Conservation (phyloP, 2,888 invertebrate species). For the Diaphora mendica region DNA sequence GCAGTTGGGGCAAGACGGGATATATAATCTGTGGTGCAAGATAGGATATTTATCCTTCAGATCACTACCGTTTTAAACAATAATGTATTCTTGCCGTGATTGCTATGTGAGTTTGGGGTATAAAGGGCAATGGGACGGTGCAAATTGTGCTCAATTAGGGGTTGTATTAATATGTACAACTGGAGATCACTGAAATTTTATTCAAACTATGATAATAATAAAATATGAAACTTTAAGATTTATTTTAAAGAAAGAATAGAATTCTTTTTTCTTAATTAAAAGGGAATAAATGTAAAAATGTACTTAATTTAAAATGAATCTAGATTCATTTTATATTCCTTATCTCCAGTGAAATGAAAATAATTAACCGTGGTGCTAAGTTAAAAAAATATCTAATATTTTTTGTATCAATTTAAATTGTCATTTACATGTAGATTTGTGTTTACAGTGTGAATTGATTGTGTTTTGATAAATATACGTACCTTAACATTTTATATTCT, state of each 20-base stretch:
- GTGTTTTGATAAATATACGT: slow-evolving; percentile 76
- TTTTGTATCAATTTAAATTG: slow-evolving; percentile 54
- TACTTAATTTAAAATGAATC: background rate
- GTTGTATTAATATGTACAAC: slow-evolving; percentile 49
- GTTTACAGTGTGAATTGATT: slow-evolving; percentile 67
- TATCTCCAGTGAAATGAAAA: slow-evolving; percentile 44
- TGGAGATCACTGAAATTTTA: slow-evolving; percentile 26
- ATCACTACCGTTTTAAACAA: background rate
- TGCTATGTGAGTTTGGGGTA: slow-evolving; percentile 75
- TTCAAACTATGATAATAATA: background rate
- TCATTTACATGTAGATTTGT: slow-evolving; percentile 60
- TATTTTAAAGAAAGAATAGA: background rate
- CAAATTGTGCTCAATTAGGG: slow-evolving; percentile 71
- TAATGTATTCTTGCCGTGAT: slow-evolving; percentile 71
- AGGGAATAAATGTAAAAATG: slow-evolving; percentile 2
- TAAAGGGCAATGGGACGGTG: slow-evolving; percentile 62
- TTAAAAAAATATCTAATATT: slow-evolving; percentile 58
- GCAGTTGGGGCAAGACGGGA: slow-evolving; percentile 75
- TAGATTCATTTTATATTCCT: background rate
- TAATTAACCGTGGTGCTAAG: slow-evolving; percentile 70
- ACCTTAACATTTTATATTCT: slow-evolving; percentile 68
- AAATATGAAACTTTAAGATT: background rate
- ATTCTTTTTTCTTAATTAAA: background rate
- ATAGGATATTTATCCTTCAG: slow-evolving; percentile 23
- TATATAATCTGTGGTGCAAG: slow-evolving; percentile 56